Evolutionary conservation across 2,888 invertebrate species (phyloP).

Genomic region (Anagyrus pseudococci): DNA sequence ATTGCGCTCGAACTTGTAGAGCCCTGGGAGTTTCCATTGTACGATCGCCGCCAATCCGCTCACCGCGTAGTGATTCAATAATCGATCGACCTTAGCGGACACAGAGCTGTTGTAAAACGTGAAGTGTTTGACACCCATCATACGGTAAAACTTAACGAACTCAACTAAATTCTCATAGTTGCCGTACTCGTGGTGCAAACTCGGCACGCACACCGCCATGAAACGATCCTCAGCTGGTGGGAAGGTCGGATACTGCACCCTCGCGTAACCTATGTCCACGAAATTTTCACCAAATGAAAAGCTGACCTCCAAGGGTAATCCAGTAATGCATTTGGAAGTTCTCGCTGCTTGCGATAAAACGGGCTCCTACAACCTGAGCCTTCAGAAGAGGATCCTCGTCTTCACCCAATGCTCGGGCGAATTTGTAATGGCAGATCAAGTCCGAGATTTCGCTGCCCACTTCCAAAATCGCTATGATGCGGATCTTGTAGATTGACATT

Average conservation of each 20-base stretch:
- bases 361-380: constrained; percentile 33
- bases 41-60: constrained; percentile 56
- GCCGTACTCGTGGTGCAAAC: constrained; percentile 61
- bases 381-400: constrained; percentile 5
- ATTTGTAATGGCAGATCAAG: constrained; percentile 42
- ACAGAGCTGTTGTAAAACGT: constrained; percentile 62
- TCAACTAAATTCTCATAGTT: constrained; percentile 61
- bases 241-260: too few relatives aligned
- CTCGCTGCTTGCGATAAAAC: constrained; percentile 38
- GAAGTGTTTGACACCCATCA: constrained; percentile 63
- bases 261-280: constrained; percentile 17
- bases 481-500: constrained; percentile 37
- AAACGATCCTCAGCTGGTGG: constrained; percentile 23
- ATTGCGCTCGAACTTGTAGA: constrained; percentile 48
- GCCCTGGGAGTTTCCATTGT: constrained; percentile 57
- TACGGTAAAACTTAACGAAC: constrained; percentile 63
- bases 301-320: constrained; percentile 39
- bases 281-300: constrained; percentile 4
- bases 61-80: constrained; percentile 58
- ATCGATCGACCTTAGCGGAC: constrained; percentile 52
- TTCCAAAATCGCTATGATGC: constrained; percentile 43
- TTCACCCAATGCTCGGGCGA: background rate
- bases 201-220: constrained; percentile 61
- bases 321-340: constrained; percentile 42
- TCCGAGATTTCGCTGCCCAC: constrained; percentile 19